Evolutionary conservation across 2,888 invertebrate species (phyloP), one percentile per base, ranked within the genome.

Genomic region (Coremacera marginata): DNA sequence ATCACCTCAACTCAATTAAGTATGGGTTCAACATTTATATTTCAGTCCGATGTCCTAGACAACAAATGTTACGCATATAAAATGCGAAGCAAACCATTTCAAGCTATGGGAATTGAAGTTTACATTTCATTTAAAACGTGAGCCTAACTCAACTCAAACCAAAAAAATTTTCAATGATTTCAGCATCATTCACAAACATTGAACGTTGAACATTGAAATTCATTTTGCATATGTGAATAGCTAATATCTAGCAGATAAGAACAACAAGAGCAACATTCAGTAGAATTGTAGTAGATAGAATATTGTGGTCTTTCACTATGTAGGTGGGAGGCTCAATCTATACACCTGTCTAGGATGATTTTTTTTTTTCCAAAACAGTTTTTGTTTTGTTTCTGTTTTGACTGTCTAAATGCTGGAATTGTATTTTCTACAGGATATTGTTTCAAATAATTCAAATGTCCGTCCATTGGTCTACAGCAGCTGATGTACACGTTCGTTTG

Each of bases 371-470:
- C 44, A 22, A 60, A 16, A 37, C 37, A 8, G 37, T 44, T 44
- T 44, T 44, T 44, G 44, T 72, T 65, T 72, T 57, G 55, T 25
- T n/a, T 22, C 44, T 57, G 31, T 49, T 71, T 44, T 60, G 31
- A 37, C 22, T 44, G 44, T 52, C 65, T 65, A 5, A 63, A 65
- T 71, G 70, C 37, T 63, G 67, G 70, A 77, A 76, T 79, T 79
- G 65, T 77, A 73, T 79, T 77, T 77, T 75, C 75, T 75, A 77
- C 75, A 76, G 79, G 76, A 77, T 75, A 76, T 77, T 77, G 77
- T 79, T 77, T 79, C 79, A 76, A 79, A 79, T 79, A 79, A 79
- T 77, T 79, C 79, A 79, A 75, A 76, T 52, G 71, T 62, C 62
- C n/a, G 60, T 62, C 72, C 60, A 60, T 60, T 60, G 25, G 60